A percentile compares a stretch with the other conserved stretches of the same genome.
phyloP scores from a whole-genome alignment of 1,140 invertebrate species.

The Drosophila bocki region DNA sequence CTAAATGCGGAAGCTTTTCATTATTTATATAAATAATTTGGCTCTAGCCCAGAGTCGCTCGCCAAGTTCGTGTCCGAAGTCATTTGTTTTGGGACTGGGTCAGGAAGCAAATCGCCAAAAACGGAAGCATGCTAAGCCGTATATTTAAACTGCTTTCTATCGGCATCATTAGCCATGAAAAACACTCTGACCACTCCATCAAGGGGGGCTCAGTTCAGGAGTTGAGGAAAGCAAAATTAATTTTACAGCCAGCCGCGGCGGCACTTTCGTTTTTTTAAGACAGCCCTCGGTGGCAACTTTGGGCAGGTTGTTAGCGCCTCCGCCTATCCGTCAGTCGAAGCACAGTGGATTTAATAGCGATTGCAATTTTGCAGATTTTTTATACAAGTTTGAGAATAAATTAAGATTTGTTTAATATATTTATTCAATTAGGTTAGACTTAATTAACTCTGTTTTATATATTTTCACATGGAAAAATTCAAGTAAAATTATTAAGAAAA shows the following conservation, averaged over 20 bases:
- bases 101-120: conserved; percentile 57
- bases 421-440: neutral
- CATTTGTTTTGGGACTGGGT: conserved; percentile 66
- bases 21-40: conserved; percentile 12
- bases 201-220: conserved; percentile 35
- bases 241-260: conserved; percentile 40
- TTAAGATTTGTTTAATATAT: neutral
- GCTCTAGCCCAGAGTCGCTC: conserved; percentile 17
- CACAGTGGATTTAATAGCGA: conserved; percentile 22
- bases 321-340: conserved; percentile 23
- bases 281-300: conserved; percentile 57
- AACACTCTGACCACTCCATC: conserved; percentile 36
- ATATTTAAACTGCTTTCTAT: conserved; percentile 39
- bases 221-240: conserved; percentile 56
- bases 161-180: conserved; percentile 41
- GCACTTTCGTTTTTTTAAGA: conserved; percentile 68
- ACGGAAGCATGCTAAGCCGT: conserved; percentile 58
- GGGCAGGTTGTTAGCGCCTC: conserved; percentile 58
- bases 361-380: neutral
- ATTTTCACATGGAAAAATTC: no score
- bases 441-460: no score
- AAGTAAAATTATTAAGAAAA: neutral
- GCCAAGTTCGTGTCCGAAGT: conserved; percentile 74
- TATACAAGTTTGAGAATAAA: neutral
- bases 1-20: conserved; percentile 55